These are phyloP conservation scores for Strix uralensis DNA, from an alignment of 2,113 vertebrate genomes.

Conservation along the genomic window DNA sequence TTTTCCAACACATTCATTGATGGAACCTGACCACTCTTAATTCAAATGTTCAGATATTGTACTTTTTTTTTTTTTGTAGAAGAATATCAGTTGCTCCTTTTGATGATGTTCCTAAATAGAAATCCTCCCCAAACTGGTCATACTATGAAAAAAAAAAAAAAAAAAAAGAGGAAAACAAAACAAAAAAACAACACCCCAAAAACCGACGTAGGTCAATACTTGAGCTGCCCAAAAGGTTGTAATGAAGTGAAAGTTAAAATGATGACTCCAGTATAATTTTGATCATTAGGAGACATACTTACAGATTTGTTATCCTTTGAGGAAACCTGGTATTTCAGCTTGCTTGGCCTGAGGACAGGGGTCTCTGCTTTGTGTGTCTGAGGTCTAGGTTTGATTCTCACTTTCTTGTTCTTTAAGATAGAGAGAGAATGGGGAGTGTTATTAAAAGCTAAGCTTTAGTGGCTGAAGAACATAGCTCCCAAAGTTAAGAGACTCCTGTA, in stretches of 20 bases:
- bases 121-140: constrained; percentile 5
- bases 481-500: background rate
- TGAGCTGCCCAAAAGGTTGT: background rate
- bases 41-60: background rate
- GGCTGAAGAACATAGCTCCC: background rate
- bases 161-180: background rate
- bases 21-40: background rate
- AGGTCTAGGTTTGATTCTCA: background rate
- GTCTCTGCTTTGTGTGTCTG: background rate
- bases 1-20: background rate
- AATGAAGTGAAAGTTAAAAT: background rate
- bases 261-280: background rate
- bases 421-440: background rate
- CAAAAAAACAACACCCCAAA: background rate
- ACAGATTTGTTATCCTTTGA: background rate
- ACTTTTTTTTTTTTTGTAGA: background rate
- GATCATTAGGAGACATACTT: background rate
- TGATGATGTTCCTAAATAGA: constrained; percentile 3
- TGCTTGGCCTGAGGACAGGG: background rate
- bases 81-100: background rate
- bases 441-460: background rate
- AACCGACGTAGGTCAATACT: background rate
- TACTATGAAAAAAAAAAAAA: background rate
- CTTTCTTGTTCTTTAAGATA: background rate
- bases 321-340: background rate